phyloP scores from a whole-genome alignment of 2,888 invertebrate genomes.

The Cenopis cana region DNA sequence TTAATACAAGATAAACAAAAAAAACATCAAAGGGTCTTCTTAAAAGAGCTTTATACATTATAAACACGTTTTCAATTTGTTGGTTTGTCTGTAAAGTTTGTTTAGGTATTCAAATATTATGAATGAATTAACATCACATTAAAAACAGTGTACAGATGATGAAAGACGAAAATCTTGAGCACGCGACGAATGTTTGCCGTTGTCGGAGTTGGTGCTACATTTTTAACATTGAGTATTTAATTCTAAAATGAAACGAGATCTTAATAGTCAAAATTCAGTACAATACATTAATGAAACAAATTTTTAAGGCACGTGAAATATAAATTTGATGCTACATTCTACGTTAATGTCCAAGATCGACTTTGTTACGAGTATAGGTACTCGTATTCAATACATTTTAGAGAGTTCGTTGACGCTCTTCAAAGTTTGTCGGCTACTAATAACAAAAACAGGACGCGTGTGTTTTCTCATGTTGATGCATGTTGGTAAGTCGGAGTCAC shows the following conservation, averaged over 20 bases:
- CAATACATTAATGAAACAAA: no score
- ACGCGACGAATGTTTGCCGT: background rate
- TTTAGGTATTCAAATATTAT: conserved; percentile 32
- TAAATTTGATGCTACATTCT: background rate
- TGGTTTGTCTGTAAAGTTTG: conserved; percentile 29
- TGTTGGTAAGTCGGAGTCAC: background rate
- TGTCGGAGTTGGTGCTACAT: background rate
- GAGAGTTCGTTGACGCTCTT: conserved; percentile 24
- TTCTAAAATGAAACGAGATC: no score
- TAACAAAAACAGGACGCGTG: conserved; percentile 28
- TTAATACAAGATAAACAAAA: conserved; percentile 27
- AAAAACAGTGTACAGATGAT: conserved; percentile 20
- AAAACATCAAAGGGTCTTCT: conserved; percentile 34
- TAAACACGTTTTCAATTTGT: conserved; percentile 32
- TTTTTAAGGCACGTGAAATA: no score
- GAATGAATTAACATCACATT: conserved; percentile 22
- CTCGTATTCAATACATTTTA: background rate
- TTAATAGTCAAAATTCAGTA: background rate
- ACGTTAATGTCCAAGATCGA: background rate
- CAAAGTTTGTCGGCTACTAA: conserved; percentile 37
- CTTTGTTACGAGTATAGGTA: background rate
- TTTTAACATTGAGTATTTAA: background rate
- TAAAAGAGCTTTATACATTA: conserved; percentile 30
- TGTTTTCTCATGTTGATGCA: conserved; percentile 24
- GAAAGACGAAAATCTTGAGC: background rate